phyloP scores from a whole-genome alignment of 2,797 vertebrate genomes.

The Oreonectes daqikongensis region DNA sequence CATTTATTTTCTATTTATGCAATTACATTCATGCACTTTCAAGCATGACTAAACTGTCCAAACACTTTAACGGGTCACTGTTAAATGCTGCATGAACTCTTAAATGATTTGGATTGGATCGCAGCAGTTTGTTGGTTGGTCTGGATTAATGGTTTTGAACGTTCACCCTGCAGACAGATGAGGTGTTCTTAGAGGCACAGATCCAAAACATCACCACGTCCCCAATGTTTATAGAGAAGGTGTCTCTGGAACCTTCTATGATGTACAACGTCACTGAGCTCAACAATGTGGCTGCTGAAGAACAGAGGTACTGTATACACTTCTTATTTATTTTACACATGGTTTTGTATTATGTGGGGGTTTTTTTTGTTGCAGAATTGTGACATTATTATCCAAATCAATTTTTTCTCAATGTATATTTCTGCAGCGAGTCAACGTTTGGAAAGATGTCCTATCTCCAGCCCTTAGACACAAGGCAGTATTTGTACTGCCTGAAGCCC shows the following conservation, averaged over 20 bases:
- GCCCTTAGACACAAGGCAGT: constrained; percentile 96
- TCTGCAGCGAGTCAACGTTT: constrained; percentile 88
- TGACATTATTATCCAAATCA: neutral
- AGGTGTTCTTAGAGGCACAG: constrained; percentile 98
- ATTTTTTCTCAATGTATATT: neutral
- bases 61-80: neutral
- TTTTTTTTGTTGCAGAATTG: too few relatives aligned
- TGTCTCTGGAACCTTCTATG: constrained; percentile 94
- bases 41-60: neutral
- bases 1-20: neutral
- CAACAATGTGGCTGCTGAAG: constrained; percentile 78
- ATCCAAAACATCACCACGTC: constrained; percentile 99
- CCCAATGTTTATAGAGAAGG: constrained; percentile 99
- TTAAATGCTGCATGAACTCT: neutral
- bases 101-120: constrained; percentile 24
- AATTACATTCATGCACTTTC: neutral
- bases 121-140: constrained; percentile 60
- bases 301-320: constrained; percentile 77
- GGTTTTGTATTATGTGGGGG: neutral
- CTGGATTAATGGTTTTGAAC: constrained; percentile 2
- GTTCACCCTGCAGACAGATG: constrained; percentile 84
- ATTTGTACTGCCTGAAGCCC: constrained; percentile 95
- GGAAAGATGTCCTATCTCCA: constrained; percentile 97
- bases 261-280: constrained; percentile 98
- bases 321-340: too few relatives aligned